A percentile compares a stretch with the other conserved stretches of the same genome.
Conservation (phyloP, 1,140 invertebrate species). For the Uloborus diversus region DNA sequence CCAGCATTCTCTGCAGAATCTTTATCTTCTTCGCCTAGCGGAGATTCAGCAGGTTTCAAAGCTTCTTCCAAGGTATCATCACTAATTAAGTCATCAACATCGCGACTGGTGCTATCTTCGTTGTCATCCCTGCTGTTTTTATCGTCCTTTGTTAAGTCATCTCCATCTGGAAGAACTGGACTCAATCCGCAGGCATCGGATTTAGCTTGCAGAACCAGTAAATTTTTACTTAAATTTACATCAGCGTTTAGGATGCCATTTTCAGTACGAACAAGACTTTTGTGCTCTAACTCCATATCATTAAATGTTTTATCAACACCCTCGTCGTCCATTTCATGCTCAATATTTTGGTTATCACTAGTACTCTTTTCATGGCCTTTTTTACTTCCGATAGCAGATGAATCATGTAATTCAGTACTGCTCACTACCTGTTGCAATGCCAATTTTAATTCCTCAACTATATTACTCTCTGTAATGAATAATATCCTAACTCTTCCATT, state of each 20-base stretch:
- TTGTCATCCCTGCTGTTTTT: slow-evolving; percentile 18
- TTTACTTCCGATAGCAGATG: no score
- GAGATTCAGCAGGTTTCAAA: neutral
- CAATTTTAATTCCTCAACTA: slow-evolving; percentile 30
- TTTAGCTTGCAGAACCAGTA: no score
- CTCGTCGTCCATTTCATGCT: no score
- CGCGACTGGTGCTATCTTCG: slow-evolving; percentile 35
- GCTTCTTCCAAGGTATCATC: slow-evolving; percentile 21
- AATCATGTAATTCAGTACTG: no score
- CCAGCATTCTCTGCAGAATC: neutral
- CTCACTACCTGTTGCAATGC: neutral
- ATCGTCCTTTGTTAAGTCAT: neutral
- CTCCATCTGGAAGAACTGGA: neutral
- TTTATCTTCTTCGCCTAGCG: neutral
- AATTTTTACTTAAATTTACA: no score
- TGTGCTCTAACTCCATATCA: no score
- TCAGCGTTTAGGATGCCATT: no score
- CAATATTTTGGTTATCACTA: no score
- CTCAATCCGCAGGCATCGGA: no score
- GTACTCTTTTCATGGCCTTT: no score
- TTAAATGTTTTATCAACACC: no score
- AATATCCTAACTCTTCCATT: slow-evolving; percentile 22
- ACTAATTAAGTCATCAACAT: slow-evolving; percentile 33
- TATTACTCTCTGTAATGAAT: slow-evolving; percentile 21
- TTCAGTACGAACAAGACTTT: no score